Conservation (phyloP, 1,140 invertebrate genomes). For the Drosophila lini region DNA sequence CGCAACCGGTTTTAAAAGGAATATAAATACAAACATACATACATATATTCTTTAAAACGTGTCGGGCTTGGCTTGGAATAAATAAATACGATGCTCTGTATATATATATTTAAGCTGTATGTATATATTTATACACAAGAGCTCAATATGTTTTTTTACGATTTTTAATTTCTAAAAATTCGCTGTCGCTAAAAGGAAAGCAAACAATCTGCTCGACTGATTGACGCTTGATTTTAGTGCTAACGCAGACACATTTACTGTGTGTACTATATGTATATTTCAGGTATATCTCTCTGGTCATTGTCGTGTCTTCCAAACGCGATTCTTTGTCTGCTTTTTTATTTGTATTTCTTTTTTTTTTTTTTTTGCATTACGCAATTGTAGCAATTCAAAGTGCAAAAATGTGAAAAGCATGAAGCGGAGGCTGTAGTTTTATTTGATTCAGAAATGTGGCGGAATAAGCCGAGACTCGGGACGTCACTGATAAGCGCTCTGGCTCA, state of each 20-base stretch:
- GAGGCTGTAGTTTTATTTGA: conserved; percentile 1
- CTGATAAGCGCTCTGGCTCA: conserved; percentile 64
- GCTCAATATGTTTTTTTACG: neutral
- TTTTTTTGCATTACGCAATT: conserved; percentile 36
- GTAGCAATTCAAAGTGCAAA: conserved; percentile 39
- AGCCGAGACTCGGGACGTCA: conserved; percentile 58
- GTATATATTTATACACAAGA: neutral
- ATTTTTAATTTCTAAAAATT: conserved; percentile 25
- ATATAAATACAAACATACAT: conserved; percentile 2
- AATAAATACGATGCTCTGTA: conserved; percentile 4
- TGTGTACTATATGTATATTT: neutral
- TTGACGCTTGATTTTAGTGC: conserved; percentile 45
- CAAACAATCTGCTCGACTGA: conserved; percentile 37
- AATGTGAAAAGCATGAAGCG: conserved; percentile 3
- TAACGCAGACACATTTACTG: conserved; percentile 6
- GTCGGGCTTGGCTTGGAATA: conserved; percentile 11
- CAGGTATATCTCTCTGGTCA: conserved; percentile 25
- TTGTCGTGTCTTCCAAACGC: conserved; percentile 23
- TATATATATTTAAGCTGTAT: neutral
- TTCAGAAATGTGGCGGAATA: conserved; percentile 5
- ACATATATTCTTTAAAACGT: conserved; percentile 3
- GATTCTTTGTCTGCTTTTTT: conserved; percentile 23
- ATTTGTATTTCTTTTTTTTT: neutral
- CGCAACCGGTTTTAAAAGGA: conserved; percentile 27
- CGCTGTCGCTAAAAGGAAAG: conserved; percentile 35